Evolutionary conservation across 2,113 vertebrate species (phyloP), one percentile per base, ranked within the genome.

Genomic region (Tachysurus fulvidraco): DNA sequence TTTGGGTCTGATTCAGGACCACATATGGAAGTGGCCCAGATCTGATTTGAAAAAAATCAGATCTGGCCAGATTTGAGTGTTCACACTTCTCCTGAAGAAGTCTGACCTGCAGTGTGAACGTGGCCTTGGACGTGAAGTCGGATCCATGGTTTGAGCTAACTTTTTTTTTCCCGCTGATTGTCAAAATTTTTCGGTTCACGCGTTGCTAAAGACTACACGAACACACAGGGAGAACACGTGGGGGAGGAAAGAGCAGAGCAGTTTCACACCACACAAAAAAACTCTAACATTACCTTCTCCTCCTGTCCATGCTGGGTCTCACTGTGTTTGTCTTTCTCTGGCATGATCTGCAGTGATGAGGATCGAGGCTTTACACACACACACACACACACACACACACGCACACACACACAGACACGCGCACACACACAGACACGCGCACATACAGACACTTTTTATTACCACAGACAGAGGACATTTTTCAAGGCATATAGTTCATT

Each of bases 341-440:
- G 81, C 55, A 77, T 55, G 59, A 87, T 87, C 44, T 90, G 88
- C 21, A 90, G 83, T 25, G 91, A 91, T 36, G 91, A 89, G 60
- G 90, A 88, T 21, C 88, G 90, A 44, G 91, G 90, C 91, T 91
- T 76, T 25, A 82, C 59, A 88, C 55, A 87, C 50, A 79, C 21
- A 80, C 41, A 74, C 36, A 82, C 83, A 85, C 83, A 76, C 19
- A 73, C 30, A 64, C 64, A 88, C 83, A 85, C 14, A 82, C 67
- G 77, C 5, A 13, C 25, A 84, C 64, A 36, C 36, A 36, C 36
- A 36, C 36, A 36, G 36, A 36, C 36, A 36, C 36, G 2, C 36
- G 2, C 36, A 36, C 36, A 36, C 36, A 36, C 36, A 36, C 36
- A 36, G 36, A 36, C 36, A 36, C 36, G 2, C 36, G 2, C 36